phyloP scores from a whole-genome alignment of 1,140 invertebrate genomes.

The Prorops nasuta region DNA sequence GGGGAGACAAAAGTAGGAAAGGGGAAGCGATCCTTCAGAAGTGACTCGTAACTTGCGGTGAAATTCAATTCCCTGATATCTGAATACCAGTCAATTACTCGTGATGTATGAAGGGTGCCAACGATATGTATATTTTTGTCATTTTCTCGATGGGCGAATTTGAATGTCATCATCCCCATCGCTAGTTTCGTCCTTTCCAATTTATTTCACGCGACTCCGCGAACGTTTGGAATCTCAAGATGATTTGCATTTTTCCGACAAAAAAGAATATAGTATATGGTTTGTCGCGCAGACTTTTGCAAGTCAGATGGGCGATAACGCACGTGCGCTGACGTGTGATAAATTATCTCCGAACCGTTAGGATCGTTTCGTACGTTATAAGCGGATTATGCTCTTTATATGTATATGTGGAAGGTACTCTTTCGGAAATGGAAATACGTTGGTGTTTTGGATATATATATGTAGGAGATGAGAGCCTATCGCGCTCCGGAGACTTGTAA shows the following conservation, averaged over 20 bases:
- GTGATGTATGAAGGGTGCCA: conserved; percentile 31
- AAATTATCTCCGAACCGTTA: conserved; percentile 22
- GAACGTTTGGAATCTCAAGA: conserved; percentile 11
- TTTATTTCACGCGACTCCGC: conserved; percentile 37
- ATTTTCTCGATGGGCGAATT: conserved; percentile 41
- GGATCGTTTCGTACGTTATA: conserved; percentile 29
- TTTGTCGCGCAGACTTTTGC: conserved; percentile 15
- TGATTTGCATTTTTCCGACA: conserved; percentile 48
- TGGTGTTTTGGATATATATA: no score
- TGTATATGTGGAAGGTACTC: no score
- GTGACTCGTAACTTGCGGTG: no score
- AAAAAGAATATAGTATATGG: conserved; percentile 10
- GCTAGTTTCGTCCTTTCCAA: conserved; percentile 37
- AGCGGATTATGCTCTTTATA: conserved; percentile 15
- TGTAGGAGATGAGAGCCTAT: no score
- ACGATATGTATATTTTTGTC: conserved; percentile 45
- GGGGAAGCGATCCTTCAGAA: no score
- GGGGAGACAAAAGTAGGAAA: no score
- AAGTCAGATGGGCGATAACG: conserved; percentile 26
- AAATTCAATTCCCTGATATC: conserved; percentile 42
- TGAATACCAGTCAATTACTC: conserved; percentile 51
- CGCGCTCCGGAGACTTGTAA: no score
- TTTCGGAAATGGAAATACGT: conserved; percentile 16
- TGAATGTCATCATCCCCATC: conserved; percentile 44
- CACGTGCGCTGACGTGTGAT: conserved; percentile 15